Conservation (phyloP, 2,113 vertebrate genomes). For the Tenebrosternarchus preto region DNA sequence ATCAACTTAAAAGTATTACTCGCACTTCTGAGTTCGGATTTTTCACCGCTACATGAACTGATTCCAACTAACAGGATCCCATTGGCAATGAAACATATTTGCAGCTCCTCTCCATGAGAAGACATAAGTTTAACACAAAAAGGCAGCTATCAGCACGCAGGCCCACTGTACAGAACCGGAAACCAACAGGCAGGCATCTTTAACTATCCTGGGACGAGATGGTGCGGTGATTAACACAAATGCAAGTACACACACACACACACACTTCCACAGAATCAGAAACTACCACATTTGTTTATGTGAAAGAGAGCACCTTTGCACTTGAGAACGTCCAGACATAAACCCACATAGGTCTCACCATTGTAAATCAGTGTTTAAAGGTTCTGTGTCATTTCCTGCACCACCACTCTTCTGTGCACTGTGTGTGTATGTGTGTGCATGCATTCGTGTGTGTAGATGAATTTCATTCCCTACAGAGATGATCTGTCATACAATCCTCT, state of each 20-base stretch:
- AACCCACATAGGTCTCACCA: neutral
- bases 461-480: too few species aligned
- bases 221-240: conserved; percentile 7
- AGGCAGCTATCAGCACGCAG: conserved; percentile 27
- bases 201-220: conserved; percentile 22
- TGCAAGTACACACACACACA: conserved; percentile 2
- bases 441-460: neutral
- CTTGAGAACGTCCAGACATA: neutral
- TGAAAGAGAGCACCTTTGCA: neutral
- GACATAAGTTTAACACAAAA: conserved; percentile 16
- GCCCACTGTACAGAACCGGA: conserved; percentile 10
- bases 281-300: neutral
- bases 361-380: conserved; percentile 21
- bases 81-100: conserved; percentile 16
- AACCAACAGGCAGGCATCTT: conserved; percentile 7
- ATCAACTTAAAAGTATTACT: neutral
- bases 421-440: neutral
- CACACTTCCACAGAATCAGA: neutral
- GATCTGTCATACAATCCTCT: too few species aligned
- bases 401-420: neutral
- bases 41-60: neutral
- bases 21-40: neutral
- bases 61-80: conserved; percentile 28
- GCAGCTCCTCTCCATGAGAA: conserved; percentile 1
- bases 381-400: conserved; percentile 9